Evolutionary conservation across 2,888 invertebrate species (phyloP).

Genomic region (Argyresthia goedartella): DNA sequence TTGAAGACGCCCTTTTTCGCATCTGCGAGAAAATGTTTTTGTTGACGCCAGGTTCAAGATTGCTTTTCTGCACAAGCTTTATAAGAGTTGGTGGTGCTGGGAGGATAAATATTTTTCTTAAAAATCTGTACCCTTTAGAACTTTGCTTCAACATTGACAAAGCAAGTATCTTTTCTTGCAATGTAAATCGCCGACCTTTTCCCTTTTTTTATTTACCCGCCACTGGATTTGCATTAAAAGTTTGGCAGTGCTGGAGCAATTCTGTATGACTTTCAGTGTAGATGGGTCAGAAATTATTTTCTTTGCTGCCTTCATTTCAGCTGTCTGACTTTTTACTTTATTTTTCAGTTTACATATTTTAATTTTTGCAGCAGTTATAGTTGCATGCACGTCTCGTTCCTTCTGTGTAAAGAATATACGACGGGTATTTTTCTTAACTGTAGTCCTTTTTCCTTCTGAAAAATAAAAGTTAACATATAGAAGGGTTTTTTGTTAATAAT

Average conservation of each 20-base stretch:
- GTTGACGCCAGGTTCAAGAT: not conserved
- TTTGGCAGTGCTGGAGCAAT: not conserved
- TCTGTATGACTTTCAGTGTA: not conserved
- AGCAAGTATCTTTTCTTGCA: slow-evolving; percentile 1
- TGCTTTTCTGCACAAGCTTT: not conserved
- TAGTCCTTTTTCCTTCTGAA: not conserved
- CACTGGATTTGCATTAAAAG: not conserved
- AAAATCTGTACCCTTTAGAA: slow-evolving; percentile 9
- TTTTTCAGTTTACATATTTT: not conserved
- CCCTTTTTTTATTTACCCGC: not conserved
- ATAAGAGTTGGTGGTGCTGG: slow-evolving; percentile 1
- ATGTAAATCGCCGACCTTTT: not conserved
- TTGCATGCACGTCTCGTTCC: not conserved
- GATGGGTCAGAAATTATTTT: not conserved
- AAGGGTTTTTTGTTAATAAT: not conserved
- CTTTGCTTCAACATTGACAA: slow-evolving; percentile 4
- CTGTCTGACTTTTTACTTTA: not conserved
- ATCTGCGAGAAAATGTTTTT: not conserved
- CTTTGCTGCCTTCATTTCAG: not conserved
- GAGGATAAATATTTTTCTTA: slow-evolving; percentile 11
- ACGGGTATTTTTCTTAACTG: not conserved
- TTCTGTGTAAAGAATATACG: not conserved
- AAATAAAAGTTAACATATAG: not conserved
- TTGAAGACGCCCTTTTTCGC: not conserved
- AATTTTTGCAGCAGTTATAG: not conserved